Evolutionary conservation across 2,888 invertebrate genomes (phyloP), one percentile per base, ranked within the genome.

Genomic region (Sialis fuliginosa): DNA sequence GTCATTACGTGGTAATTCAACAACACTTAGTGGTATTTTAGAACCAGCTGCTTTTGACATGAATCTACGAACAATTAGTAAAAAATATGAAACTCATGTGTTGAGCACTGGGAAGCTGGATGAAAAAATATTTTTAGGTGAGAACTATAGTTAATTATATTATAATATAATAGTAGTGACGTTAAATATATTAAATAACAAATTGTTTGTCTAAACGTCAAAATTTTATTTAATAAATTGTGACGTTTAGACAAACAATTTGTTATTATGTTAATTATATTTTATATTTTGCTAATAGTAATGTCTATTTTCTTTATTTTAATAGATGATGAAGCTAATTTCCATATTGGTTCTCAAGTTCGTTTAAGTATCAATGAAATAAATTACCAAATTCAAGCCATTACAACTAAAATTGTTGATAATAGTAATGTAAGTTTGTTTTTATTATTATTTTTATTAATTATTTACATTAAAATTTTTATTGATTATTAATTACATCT

Each of bases 41-140:
- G 86, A 91, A 52, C 68, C 79, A 32, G 72, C 74, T 9, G 77
- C 79, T 58, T 93, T 92, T 68, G 92, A 93, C 56, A 68, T 70
- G 12, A 96, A 95, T 67, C 75, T 82, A 33, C 89, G 85, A 68
- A 80, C 82, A 54, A 69, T 95, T 37, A 87, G 85, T 55, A 86
- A 81, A 62, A 70, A 79, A 8, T 98, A 98, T 63, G 95, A 95
- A 61, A 84, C 86, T 46, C 88, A 85, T 64, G 85, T 96, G 30
- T 68, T 93, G 37, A 88, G 81, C 61, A 83, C 85, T 50, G 93
- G 95, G 1, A 92, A 95, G 64, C 88, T 97, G 64, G 97, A 98
- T 64, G 97, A 98, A 65, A 76, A 95, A 59, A 88, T 97, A 64
- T 91, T 97, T 68, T 73, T 93, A 58, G 84, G 86, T 74, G 73